Evolutionary conservation across 2,888 invertebrate genomes (phyloP).

Genomic region (Poecilobothrus nobilitatus): DNA sequence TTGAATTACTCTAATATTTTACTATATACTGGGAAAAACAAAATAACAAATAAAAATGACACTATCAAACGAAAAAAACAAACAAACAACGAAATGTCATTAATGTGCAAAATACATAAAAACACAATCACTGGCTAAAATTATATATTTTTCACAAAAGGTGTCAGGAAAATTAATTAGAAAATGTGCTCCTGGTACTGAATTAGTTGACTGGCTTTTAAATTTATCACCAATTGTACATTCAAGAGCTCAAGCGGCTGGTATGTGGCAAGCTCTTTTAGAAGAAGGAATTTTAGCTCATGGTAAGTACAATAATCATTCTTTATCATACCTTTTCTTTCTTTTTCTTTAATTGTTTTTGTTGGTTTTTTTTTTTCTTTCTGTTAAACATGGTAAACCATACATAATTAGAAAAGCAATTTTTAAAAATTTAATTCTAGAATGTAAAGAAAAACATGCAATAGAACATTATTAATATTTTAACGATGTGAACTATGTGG

Average conservation of each 20-base stretch:
- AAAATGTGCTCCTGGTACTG: conserved; percentile 66
- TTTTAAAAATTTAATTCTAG: no score
- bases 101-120: no score
- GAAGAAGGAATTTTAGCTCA: conserved; percentile 71
- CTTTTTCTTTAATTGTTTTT: not conserved
- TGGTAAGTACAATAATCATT: conserved; percentile 46
- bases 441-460: no score
- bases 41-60: no score
- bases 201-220: conserved; percentile 73
- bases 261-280: conserved; percentile 75
- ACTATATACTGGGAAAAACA: no score
- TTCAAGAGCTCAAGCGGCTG: conserved; percentile 60
- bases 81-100: no score
- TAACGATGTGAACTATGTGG: no score
- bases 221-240: conserved; percentile 55
- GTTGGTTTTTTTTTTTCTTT: not conserved
- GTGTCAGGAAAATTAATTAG: conserved; percentile 55
- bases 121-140: no score
- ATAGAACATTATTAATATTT: no score
- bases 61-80: not conserved
- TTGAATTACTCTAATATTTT: no score
- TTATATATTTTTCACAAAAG: conserved; percentile 23
- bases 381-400: no score
- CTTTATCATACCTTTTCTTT: not conserved
- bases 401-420: no score